Base-by-base conservation (phyloP, 2,888 invertebrate genomes). In the Microctonus brassicae region DNA sequence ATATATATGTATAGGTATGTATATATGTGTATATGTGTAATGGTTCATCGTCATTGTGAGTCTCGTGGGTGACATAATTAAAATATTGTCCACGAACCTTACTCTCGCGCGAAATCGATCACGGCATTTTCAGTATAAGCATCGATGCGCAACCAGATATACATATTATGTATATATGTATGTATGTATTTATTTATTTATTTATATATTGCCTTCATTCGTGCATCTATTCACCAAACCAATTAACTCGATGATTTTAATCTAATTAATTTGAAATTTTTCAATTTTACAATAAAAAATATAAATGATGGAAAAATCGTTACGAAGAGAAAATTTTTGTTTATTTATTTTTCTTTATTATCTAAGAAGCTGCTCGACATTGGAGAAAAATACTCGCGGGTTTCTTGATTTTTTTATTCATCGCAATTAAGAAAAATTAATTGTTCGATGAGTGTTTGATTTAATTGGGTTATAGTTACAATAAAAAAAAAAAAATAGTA, bases 51-150 rank as follows among this genome's bases (percentile, higher is more conserved):
- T 57, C 26, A 66, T 42, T 24, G 17, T 63, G 42, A 42, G 20
- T 20, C 66, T 55, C 24, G 57, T 20, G 55, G 26, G 39, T 39
- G 57, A 22, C 69, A 69, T 69, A 69, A 69, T 69, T 69, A 69
- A 69, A 69, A 69, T 69, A 69, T 69, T 62, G 63, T 17, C 53
- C 67, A 11, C 22, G 66, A 58, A n/a, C n/a, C n/a, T 39, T 57
- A 22, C 69, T 26, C 17, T 61, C 36, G 36, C 22, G 57, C 33
- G 24, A 57, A 69, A 69, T 69, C 63, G 60, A 69, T 69, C 69
- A 69, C 20, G 26, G 69, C 33, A 63, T 69, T 69, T 55, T 69
- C 69, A 34, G 69, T n/a, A n/a, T 69, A 57, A 57, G 63, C 62
- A 69, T 63, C 55, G 63, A 63, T 55, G 55, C 63, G 63, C 53